Evolutionary conservation across 2,888 invertebrate genomes (phyloP).

Genomic region (Ecdyonurus torrentis): DNA sequence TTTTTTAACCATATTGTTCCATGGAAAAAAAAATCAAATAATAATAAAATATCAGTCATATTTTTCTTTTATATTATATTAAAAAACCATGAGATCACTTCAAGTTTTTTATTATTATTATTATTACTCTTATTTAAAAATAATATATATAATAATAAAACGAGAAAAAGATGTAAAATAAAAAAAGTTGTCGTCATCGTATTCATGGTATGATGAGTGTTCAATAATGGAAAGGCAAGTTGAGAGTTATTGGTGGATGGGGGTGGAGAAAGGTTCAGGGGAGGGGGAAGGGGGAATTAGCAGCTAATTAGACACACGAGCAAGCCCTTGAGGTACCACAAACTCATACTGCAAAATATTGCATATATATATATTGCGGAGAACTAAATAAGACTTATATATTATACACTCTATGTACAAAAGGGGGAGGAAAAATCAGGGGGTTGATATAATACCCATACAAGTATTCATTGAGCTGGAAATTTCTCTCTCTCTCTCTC

Average conservation of each 20-base stretch:
- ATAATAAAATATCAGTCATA: background rate
- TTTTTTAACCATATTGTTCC: no score
- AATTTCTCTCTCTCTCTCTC: background rate
- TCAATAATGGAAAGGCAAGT: no score
- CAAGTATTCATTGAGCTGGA: background rate
- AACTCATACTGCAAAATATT: background rate
- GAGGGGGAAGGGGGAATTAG: background rate
- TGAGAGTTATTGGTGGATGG: no score
- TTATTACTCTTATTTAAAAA: no score
- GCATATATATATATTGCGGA: background rate
- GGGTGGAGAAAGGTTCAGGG: no score
- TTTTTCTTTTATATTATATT: background rate
- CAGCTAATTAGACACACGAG: slow-evolving; percentile 1
- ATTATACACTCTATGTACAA: background rate
- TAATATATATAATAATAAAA: no score
- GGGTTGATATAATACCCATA: background rate
- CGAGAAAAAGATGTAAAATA: no score
- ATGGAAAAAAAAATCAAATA: no score
- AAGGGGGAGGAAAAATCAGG: background rate
- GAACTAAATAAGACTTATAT: background rate
- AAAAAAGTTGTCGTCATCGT: background rate
- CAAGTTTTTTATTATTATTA: background rate
- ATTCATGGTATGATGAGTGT: no score
- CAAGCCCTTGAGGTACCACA: background rate
- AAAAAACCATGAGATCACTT: background rate